Evolutionary conservation across 2,113 vertebrate genomes (phyloP).

Genomic region (Erythrolamprus reginae): DNA sequence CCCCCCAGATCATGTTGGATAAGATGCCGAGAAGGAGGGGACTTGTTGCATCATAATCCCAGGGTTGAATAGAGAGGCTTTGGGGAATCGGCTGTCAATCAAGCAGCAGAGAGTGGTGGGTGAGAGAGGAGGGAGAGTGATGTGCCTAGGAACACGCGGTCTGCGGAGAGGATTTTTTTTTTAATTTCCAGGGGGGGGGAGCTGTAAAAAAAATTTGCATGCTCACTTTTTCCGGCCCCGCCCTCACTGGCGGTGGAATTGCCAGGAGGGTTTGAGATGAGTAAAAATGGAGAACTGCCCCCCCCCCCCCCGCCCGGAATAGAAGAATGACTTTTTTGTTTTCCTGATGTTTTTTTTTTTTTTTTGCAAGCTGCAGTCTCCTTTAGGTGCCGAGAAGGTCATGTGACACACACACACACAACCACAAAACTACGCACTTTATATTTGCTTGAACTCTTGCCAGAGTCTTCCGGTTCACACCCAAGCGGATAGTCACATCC

Average conservation of each 20-base stretch:
- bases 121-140: accelerated
- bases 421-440: background rate
- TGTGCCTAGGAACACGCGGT: background rate
- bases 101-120: background rate
- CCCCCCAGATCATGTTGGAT: no score
- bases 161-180: background rate
- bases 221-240: background rate
- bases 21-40: background rate
- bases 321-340: no score
- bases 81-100: background rate
- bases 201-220: no score
- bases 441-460: background rate
- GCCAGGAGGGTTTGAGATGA: background rate
- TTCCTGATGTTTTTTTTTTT: no score
- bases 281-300: background rate
- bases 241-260: background rate
- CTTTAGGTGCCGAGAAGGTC: background rate
- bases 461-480: no score
- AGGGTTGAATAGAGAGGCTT: background rate
- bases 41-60: background rate
- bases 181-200: no score
- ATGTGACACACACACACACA: no score
- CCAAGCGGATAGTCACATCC: background rate
- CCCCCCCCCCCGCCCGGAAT: background rate
- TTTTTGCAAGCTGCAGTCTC: background rate